Conservation (phyloP, 2,113 vertebrate genomes). For the Aphyosemion australe region DNA sequence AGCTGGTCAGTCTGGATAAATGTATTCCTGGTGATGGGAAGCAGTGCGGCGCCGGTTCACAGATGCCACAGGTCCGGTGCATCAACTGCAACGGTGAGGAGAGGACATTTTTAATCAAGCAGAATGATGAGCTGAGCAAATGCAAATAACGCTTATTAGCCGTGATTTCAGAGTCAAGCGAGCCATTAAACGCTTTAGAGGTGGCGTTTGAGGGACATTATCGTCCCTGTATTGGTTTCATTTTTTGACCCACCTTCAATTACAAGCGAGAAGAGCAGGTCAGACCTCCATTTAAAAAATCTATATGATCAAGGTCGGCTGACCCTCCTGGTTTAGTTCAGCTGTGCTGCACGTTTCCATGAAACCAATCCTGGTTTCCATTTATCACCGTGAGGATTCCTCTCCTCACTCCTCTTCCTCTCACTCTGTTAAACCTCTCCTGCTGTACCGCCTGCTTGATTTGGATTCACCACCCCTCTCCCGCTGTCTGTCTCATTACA, state of each 20-base stretch:
- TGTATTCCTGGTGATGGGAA: slow-evolving; percentile 87
- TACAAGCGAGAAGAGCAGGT: not conserved
- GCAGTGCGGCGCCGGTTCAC: slow-evolving; percentile 86
- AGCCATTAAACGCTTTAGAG: slow-evolving; percentile 8
- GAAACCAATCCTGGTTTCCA: slow-evolving; percentile 1
- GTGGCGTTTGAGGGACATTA: not conserved
- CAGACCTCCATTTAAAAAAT: slow-evolving; percentile 7
- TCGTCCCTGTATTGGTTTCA: not conserved
- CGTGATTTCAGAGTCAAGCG: not conserved
- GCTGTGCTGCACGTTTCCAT: not conserved
- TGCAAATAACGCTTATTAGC: not conserved
- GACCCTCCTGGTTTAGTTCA: not conserved
- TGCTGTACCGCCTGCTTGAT: slow-evolving; percentile 36
- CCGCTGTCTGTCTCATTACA: slow-evolving; percentile 40
- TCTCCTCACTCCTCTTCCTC: slow-evolving; percentile 14
- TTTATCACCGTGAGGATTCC: slow-evolving; percentile 36
- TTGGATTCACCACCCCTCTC: slow-evolving; percentile 21
- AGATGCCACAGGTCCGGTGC: slow-evolving; percentile 83
- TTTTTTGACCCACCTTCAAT: not conserved
- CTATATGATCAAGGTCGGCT: slow-evolving; percentile 32
- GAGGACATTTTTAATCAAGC: not conserved
- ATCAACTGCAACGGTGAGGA: slow-evolving; percentile 88
- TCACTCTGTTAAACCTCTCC: slow-evolving; percentile 20
- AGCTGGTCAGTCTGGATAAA: slow-evolving; percentile 79
- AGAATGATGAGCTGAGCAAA: slow-evolving; percentile 3